Conservation (phyloP, 2,113 vertebrate species). For the Podocnemis expansa region DNA sequence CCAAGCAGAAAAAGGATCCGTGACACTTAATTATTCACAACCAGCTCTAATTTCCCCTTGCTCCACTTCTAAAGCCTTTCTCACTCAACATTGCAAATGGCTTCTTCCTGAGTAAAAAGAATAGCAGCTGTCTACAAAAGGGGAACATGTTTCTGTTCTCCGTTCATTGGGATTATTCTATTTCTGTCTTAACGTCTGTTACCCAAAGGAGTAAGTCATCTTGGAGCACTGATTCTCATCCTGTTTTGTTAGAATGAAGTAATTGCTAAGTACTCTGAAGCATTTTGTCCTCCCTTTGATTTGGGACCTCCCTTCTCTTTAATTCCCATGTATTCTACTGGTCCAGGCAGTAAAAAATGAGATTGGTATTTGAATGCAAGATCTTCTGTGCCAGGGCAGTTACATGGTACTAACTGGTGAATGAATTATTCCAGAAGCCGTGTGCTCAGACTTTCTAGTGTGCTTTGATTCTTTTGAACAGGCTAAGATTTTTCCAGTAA, state of each 20-base stretch:
- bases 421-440: not conserved
- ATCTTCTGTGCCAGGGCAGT: not conserved
- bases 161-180: not conserved
- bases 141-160: not conserved
- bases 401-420: not conserved
- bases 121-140: not conserved
- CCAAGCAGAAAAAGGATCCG: not conserved
- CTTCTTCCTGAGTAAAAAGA: not conserved
- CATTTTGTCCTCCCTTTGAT: not conserved
- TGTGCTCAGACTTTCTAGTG: not conserved
- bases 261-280: too few species aligned
- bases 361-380: not conserved
- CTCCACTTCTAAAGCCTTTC: not conserved
- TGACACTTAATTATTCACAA: not conserved
- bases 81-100: not conserved
- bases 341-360: not conserved
- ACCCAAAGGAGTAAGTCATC: not conserved
- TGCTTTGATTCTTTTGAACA: not conserved
- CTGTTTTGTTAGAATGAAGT: not conserved
- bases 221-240: not conserved
- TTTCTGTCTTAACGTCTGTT: not conserved
- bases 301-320: not conserved
- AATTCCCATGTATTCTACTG: not conserved
- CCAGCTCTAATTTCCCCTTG: not conserved
- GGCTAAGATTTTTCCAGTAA: not conserved